Base-by-base conservation (phyloP, 1,140 invertebrate species). In the Bombus impatiens region DNA sequence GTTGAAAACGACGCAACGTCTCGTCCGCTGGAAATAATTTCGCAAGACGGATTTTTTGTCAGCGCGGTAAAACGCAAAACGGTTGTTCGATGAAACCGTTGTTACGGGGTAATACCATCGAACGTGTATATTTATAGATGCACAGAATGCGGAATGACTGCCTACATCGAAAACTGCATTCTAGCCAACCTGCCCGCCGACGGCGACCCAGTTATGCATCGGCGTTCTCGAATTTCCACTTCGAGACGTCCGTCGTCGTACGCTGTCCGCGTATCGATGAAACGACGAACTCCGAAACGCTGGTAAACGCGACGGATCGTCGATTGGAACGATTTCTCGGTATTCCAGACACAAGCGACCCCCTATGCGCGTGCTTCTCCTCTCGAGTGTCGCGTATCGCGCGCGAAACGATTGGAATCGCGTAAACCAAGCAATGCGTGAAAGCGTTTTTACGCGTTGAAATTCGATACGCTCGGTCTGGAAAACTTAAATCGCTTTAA, bases 141-240 rank as follows among this genome's bases (percentile, higher is more conserved):
- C 53, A 28, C 40, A 72, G 85, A 84, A 77, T 57, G 80, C 74
- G 67, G 40, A 72, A 72, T 57, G 42, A 79, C 82, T 67, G 68
- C 82, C 86, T 65, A 80, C 86, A 42, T 78, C 59, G 74, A 78
- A 85, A 87, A 85, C 77, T 86, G 76, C 87, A 82, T 86, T 86
- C 87, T 86, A 78, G 62, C 44, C 65, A 71, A 86, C 79, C 79
- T 88, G 87, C 81, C 78, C 75, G 67, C 44, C 87, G 74, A 75
- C 79, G 57, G 32, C 53, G 87, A 88, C 84, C 87, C 72, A 88
- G 75, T 88, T 88, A 82, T 42, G 80, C 59, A 79, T 71, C 84
- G 75, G 37, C 47, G 42, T 87, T 75, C 86, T 87, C 74, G 25
- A 87, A 87, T 87, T 87, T 86, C 84, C 78, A 62, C 62, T 53